phyloP scores from a whole-genome alignment of 2,888 invertebrate genomes.

The Archips crataeganus region DNA sequence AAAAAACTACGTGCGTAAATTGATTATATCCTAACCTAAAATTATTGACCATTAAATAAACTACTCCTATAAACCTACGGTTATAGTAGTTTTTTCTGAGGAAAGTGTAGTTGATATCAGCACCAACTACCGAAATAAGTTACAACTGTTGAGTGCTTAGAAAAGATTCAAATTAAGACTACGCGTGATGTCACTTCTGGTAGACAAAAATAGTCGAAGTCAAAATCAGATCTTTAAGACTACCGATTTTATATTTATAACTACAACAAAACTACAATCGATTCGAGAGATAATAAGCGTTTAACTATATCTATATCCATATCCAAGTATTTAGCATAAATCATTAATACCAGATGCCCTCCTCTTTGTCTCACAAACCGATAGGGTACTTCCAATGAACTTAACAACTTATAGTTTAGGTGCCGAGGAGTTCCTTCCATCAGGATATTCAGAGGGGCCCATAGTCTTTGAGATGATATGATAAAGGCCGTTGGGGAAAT shows the following conservation, averaged over 20 bases:
- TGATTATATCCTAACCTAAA: neutral
- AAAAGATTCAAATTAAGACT: neutral
- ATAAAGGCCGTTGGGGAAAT: slow-evolving; percentile 26
- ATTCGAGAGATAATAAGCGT: neutral
- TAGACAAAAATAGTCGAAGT: neutral
- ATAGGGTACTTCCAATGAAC: slow-evolving; percentile 24
- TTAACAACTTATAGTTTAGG: slow-evolving; percentile 27
- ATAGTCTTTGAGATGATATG: slow-evolving; percentile 8
- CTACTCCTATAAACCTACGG: too few species aligned
- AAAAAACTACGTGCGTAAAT: neutral
- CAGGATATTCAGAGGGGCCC: slow-evolving; percentile 14
- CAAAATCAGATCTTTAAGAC: too few species aligned
- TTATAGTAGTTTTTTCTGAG: too few species aligned
- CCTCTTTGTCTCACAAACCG: slow-evolving; percentile 11
- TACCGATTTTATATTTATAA: neutral
- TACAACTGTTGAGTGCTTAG: neutral
- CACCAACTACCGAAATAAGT: neutral
- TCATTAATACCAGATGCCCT: slow-evolving; percentile 6
- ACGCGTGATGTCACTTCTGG: neutral
- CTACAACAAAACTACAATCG: neutral
- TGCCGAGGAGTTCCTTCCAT: slow-evolving; percentile 10
- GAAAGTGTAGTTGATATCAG: neutral
- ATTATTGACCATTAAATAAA: too few species aligned
- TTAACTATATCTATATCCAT: neutral
- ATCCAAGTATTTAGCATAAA: slow-evolving; percentile 9